A percentile compares a stretch with the other conserved stretches of the same genome.
These are phyloP conservation scores for Conus betulinus DNA, from an alignment of 1,140 invertebrate genomes.

Conservation along the genomic window DNA sequence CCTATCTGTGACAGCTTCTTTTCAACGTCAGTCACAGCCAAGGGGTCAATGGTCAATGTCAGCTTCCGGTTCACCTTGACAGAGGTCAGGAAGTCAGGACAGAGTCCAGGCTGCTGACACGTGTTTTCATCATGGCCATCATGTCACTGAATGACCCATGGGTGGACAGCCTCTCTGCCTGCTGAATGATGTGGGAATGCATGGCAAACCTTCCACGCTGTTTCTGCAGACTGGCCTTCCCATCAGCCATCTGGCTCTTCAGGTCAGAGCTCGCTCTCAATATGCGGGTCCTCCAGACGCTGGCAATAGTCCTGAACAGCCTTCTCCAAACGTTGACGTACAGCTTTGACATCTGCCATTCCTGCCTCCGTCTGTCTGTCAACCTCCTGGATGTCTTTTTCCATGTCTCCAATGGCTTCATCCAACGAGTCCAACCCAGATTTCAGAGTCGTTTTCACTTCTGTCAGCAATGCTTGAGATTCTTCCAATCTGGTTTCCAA, in stretches of 20 bases:
- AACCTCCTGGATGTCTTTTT: neutral
- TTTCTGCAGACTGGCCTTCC: neutral
- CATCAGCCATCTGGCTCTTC: neutral
- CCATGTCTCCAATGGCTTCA: neutral
- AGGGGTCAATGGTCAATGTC: neutral
- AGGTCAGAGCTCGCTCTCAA: neutral
- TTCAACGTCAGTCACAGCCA: neutral
- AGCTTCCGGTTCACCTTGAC: neutral
- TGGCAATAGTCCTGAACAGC: neutral
- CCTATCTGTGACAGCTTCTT: neutral
- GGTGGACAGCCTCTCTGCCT: neutral
- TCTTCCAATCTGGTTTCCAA: neutral
- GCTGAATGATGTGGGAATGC: neutral
- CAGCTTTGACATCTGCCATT: neutral
- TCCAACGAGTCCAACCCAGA: neutral
- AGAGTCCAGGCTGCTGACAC: neutral
- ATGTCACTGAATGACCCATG: neutral
- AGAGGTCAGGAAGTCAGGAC: neutral
- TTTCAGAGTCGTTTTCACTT: neutral
- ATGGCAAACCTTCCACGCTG: neutral
- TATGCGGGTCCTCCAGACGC: neutral
- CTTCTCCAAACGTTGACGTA: conserved; percentile 5
- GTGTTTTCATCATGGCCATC: neutral
- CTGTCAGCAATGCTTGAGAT: neutral
- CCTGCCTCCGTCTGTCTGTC: neutral